phyloP scores from a whole-genome alignment of 2,797 vertebrate genomes.

The Champsocephalus gunnari region DNA sequence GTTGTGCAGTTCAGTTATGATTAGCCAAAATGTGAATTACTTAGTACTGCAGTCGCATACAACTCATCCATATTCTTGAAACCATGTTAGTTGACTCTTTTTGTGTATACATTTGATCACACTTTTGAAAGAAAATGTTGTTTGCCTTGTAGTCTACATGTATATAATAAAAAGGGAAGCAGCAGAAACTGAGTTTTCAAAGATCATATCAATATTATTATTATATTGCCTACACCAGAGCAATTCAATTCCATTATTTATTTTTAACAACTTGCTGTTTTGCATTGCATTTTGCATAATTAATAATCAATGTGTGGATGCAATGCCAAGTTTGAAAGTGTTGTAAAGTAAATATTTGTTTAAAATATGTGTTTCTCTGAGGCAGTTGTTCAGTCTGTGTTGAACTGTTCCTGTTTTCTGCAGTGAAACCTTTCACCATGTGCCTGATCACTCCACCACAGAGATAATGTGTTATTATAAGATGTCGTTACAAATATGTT shows the following conservation, averaged over 20 bases:
- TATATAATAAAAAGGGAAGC: not conserved
- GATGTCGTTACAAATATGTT: not conserved
- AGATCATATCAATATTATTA: not conserved
- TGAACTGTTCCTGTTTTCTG: slow-evolving; percentile 31
- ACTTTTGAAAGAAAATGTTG: no score
- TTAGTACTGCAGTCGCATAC: not conserved
- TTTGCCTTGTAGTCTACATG: not conserved
- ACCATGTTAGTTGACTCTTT: no score
- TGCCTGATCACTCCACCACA: slow-evolving; percentile 4
- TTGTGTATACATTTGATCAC: not conserved
- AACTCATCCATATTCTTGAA: no score
- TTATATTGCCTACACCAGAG: no score
- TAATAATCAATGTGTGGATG: not conserved
- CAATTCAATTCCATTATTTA: not conserved
- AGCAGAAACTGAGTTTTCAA: not conserved
- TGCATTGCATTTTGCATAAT: not conserved
- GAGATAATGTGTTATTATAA: not conserved
- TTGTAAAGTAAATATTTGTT: not conserved
- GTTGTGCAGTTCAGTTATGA: not conserved
- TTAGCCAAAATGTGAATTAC: not conserved
- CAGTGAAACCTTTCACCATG: slow-evolving; percentile 7
- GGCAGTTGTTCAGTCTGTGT: slow-evolving; percentile 34
- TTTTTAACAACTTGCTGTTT: not conserved
- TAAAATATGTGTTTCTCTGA: not conserved
- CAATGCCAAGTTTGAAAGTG: not conserved